Base-by-base conservation (phyloP, 2,888 invertebrate genomes). In the Drosophila suboccidentalis region DNA sequence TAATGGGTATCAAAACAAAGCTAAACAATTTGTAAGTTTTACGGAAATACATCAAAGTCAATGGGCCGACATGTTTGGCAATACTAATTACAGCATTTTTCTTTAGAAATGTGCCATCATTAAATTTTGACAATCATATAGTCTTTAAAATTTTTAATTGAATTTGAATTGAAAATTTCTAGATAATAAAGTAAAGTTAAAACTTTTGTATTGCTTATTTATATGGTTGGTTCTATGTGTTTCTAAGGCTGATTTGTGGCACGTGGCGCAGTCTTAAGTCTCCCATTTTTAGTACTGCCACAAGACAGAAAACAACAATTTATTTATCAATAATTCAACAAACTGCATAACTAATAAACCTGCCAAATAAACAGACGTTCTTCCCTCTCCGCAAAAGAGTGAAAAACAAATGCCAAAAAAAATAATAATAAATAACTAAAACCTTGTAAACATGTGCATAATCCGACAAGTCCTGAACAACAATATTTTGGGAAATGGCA, bases 361-460 rank as follows among this genome's bases (percentile, higher is more conserved):
- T 80, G 86, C 80, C 83, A 83, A 65, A 54, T 29, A 70, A 70
- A 58, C 46, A 54, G 51, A 68, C 57, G 62, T 53, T 67, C 15
- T 39, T 19, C 29, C 34, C 29, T 6, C 11, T 47, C 41, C 26
- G 17, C 47, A 32, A 47, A 47, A 54, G 15, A 26, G 34, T 57
- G 44, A 71, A 61, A 59, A 59, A 75, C 11, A 64, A 50, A 71
- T 38, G 32, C 60, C 54, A 81, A 67, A 80, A 87, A 75, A 82
- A 77, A 82, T 78, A 80, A 82, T 78, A 80, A 84, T 88, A 88
- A 84, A 84, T 88, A 88, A 84, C 89, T 72, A 72, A 88, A 83
- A 78, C 73, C 89, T 74, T 84, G 89, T 84, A 84, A 88, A 83
- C 87, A 84, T 84, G 83, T 88, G 83, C 80, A 84, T 84, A 84